Base-by-base conservation (phyloP, 2,888 invertebrate species). In the Emmelina monodactyla region DNA sequence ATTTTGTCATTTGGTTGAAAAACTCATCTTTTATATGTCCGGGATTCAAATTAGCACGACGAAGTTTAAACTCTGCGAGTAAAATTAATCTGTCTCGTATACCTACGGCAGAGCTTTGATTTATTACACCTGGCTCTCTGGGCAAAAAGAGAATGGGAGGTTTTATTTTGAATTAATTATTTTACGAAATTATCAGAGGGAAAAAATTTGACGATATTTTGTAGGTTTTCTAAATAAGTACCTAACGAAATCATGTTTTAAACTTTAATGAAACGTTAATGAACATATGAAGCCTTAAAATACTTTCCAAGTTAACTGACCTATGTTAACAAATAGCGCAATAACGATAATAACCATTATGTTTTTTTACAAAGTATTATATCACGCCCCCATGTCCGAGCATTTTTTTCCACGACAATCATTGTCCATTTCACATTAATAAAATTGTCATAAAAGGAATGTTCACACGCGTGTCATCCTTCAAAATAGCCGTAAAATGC, bases 371-470 rank as follows among this genome's bases (percentile, higher is more conserved):
- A 37, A 35, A 29, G 19, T 31, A 13, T 3, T 13, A 14, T 13
- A 49, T 39, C 47, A 54, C 63, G 59, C 72, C 65, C 69, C 55
- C 66, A 68, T 68, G 38, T 46, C 33, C 40, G 37, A 16, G 40
- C 31, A 14, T 42, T 56, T 59, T 63, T 71, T 70, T 61, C 73
- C 75, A 73, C 73, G 72, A 61, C 72, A 75, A 73, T 75, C 66
- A 65, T 55, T 54, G 51, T 46, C 37, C 51, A 53, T 54, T 53
- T 58, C 66, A 69, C 51, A 51, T 46, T 67, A 69, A 70, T 71
- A 69, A 70, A 70, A 76, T 75, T 66, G 65, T 62, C 48, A 60
- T 60, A 58, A 60, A 62, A 57, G 50, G 51, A 45, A 47, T 58
- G 55, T 70, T 72, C 68, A 70, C 70, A 65, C 65, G 63, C 56